Conservation (phyloP, 30 jellyfish, hydroid and myxozoan genomes). For the Cassiopea xamachana region DNA sequence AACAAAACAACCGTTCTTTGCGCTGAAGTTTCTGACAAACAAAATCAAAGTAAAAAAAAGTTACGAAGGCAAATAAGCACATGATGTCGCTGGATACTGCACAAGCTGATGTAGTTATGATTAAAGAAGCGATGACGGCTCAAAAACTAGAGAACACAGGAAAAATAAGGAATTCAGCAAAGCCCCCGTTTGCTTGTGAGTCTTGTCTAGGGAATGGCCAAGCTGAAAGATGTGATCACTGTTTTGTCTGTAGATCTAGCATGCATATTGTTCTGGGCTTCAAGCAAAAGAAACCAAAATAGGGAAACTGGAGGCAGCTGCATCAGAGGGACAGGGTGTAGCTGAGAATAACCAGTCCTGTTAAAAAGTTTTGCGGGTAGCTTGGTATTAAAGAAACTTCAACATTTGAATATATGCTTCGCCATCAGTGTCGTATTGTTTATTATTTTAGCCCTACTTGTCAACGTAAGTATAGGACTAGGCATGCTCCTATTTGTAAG, state of each 20-base stretch:
- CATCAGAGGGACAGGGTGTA: slow-evolving; percentile 47
- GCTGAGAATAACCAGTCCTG: slow-evolving; percentile 46
- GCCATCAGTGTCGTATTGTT: slow-evolving; percentile 33
- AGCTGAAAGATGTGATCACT: slow-evolving; percentile 24
- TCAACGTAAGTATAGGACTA: slow-evolving; percentile 67
- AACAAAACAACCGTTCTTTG: not conserved
- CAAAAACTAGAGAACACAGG: not conserved
- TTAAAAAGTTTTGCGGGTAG: slow-evolving; percentile 14
- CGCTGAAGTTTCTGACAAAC: not conserved
- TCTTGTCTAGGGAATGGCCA: not conserved
- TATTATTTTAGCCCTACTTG: slow-evolving; percentile 54
- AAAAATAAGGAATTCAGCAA: not conserved
- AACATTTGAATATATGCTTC: not conserved
- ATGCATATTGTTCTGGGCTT: slow-evolving; percentile 55
- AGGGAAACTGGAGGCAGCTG: slow-evolving; percentile 78
- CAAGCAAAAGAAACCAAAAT: slow-evolving; percentile 26
- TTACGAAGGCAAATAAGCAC: not conserved
- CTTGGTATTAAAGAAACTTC: slow-evolving; percentile 13
- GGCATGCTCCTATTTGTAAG: slow-evolving; percentile 39
- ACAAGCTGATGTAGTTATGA: slow-evolving; percentile 5
- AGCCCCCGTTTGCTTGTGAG: not conserved
- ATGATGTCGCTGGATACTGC: not conserved
- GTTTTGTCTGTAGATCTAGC: not conserved
- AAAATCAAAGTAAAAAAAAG: not conserved
- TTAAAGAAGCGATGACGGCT: not conserved